Percentiles rank a stretch among this genome's conserved stretches.
Evolutionary conservation across 92 coral and sea anemone species (phyloP).

Genomic region (Paramuricea clavata): DNA sequence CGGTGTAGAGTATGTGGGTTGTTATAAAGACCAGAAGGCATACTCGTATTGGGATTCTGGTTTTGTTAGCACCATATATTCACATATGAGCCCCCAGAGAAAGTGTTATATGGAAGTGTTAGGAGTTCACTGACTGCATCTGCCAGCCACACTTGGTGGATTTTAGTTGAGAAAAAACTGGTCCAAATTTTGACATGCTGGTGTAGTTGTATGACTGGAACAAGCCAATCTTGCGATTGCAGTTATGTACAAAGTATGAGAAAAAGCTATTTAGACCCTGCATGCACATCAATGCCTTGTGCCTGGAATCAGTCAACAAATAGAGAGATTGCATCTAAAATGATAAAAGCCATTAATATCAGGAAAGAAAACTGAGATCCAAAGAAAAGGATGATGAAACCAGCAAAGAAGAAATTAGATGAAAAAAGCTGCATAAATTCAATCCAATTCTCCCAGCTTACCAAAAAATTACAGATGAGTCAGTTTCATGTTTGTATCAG

Average conservation of each 20-base stretch:
- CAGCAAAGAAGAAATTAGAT: background rate
- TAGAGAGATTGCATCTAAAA: constrained; percentile 9
- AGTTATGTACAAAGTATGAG: no score
- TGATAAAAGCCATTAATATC: background rate
- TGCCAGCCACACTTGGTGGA: background rate
- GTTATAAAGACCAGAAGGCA: background rate
- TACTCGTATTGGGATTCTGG: background rate
- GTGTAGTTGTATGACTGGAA: background rate
- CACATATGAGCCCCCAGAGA: background rate
- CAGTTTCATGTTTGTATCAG: background rate
- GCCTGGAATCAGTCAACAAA: constrained; percentile 55
- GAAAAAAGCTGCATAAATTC: background rate
- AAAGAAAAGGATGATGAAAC: no score
- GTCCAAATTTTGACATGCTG: background rate
- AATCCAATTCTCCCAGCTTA: background rate
- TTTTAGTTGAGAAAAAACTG: background rate
- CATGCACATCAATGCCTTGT: constrained; percentile 54
- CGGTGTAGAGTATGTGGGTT: no score
- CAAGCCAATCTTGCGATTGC: no score
- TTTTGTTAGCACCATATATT: background rate
- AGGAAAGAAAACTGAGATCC: constrained; percentile 1
- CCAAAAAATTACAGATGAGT: background rate
- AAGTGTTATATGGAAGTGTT: background rate
- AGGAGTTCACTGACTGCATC: background rate
- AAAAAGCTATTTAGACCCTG: constrained; percentile 52